These are phyloP conservation scores for Glyptemys insculpta DNA, from an alignment of 2,797 vertebrate genomes.

Conservation along the genomic window DNA sequence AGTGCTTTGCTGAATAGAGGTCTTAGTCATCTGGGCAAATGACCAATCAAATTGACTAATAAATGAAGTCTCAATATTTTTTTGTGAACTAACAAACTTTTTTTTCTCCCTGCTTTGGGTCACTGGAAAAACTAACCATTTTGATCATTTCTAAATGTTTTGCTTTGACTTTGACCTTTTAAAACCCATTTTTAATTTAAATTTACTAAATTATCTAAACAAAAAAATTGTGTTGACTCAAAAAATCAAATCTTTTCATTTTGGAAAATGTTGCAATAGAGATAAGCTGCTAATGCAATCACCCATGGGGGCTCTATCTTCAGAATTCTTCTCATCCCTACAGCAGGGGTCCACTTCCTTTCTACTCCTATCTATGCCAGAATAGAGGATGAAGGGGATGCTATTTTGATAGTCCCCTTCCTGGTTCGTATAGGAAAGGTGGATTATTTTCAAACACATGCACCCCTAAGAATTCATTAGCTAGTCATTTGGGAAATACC, in stretches of 20 bases:
- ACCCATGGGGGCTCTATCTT: neutral
- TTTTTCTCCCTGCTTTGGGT: neutral
- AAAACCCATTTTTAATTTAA: neutral
- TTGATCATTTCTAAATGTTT: neutral
- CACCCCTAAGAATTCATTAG: neutral
- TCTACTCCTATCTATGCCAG: neutral
- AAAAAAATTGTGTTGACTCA: neutral
- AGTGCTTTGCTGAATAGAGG: too few species aligned
- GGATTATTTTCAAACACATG: neutral
- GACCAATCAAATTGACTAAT: neutral
- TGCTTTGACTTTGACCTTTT: neutral
- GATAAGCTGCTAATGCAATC: neutral
- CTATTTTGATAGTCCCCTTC: neutral
- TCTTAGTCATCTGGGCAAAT: neutral
- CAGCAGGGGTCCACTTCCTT: neutral
- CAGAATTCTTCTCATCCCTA: neutral
- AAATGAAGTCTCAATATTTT: neutral
- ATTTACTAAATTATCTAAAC: neutral
- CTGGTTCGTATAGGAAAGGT: neutral
- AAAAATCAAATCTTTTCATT: neutral
- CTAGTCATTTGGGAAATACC: neutral
- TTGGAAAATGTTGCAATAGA: neutral
- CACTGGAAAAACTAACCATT: neutral
- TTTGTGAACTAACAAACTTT: neutral
- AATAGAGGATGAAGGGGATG: neutral